These are phyloP conservation scores for Caenorhabditis parvicauda DNA, from an alignment of 2,888 invertebrate species.

Conservation along the genomic window DNA sequence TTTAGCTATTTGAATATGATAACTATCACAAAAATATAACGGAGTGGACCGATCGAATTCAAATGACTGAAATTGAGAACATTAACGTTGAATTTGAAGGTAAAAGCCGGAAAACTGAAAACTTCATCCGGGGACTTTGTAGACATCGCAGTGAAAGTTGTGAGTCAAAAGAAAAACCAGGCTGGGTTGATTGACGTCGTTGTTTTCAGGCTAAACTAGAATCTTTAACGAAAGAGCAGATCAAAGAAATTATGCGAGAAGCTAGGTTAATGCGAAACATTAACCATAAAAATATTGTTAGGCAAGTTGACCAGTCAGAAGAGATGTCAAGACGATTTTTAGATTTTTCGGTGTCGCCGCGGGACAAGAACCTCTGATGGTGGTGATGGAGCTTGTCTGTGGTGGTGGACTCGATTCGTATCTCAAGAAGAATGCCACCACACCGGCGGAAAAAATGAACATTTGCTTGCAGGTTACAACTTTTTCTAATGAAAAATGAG, in stretches of 20 bases:
- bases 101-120: no score
- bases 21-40: no score
- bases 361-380: slow-evolving; percentile 34
- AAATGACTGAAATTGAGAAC: no score
- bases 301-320: slow-evolving; percentile 34
- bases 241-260: slow-evolving; percentile 54
- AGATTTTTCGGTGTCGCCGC: slow-evolving; percentile 42
- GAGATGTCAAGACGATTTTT: no score
- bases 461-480: no score
- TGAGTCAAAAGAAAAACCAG: slow-evolving; percentile 11
- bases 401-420: slow-evolving; percentile 39
- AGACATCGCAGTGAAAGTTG: no score
- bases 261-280: slow-evolving; percentile 50
- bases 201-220: slow-evolving; percentile 40
- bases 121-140: no score
- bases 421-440: slow-evolving; percentile 35
- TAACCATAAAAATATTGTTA: slow-evolving; percentile 45
- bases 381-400: slow-evolving; percentile 43
- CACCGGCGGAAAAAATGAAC: slow-evolving; percentile 21
- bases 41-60: no score
- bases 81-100: no score
- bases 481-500: slow-evolving; percentile 24
- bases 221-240: slow-evolving; percentile 42
- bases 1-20: no score
- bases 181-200: slow-evolving; percentile 30